Percentiles rank a stretch among this genome's conserved stretches.
These are phyloP conservation scores for Nymphalis polychloros DNA, from an alignment of 2,888 invertebrate genomes.

Conservation along the genomic window DNA sequence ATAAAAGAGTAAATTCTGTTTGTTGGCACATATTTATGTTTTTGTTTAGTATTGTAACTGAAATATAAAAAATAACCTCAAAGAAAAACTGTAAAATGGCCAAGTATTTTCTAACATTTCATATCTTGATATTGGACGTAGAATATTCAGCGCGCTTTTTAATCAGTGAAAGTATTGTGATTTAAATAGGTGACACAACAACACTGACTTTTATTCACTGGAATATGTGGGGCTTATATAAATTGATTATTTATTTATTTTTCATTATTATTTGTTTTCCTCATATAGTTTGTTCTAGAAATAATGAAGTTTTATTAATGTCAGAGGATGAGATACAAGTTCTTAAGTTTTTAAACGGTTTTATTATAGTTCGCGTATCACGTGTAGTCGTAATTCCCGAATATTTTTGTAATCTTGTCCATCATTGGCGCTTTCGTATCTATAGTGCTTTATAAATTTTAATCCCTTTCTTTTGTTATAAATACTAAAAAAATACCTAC, in stretches of 20 bases:
- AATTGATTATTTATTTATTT: neutral
- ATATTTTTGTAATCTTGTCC: no score
- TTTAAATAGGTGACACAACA: conserved; percentile 48
- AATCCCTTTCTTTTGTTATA: no score
- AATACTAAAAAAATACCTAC: no score
- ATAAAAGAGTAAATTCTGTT: neutral
- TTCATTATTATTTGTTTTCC: neutral
- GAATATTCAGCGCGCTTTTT: conserved; percentile 54
- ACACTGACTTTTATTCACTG: conserved; percentile 2
- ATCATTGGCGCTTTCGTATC: no score
- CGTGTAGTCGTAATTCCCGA: no score
- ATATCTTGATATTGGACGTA: neutral
- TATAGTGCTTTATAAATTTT: no score
- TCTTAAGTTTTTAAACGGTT: no score
- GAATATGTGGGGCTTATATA: neutral
- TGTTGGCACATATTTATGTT: neutral
- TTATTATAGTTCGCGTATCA: no score
- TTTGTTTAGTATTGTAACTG: neutral
- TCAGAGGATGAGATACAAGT: no score
- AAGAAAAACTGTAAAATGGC: neutral
- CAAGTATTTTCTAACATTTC: conserved; percentile 6
- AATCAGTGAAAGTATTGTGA: conserved; percentile 70
- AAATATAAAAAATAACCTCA: neutral
- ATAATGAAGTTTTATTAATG: no score
- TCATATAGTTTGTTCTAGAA: no score